Percentiles rank a stretch among this genome's conserved stretches.
phyloP scores from a whole-genome alignment of 2,888 invertebrate species.

The Drosophila meridionalis region DNA sequence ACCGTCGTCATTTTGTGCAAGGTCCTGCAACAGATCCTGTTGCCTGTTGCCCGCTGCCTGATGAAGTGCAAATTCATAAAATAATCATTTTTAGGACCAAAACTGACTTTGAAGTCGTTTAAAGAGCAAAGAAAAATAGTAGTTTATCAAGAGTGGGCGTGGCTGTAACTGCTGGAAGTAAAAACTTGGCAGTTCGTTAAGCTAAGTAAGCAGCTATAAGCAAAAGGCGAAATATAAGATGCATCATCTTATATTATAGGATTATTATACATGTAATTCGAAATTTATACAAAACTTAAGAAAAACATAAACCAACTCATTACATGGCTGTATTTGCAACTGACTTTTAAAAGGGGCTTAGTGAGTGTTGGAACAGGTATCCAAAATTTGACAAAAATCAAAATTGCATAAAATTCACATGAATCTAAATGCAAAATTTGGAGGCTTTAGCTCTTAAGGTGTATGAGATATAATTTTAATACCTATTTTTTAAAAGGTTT shows the following conservation, averaged over 20 bases:
- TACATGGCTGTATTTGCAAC: too few species aligned
- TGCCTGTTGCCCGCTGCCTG: slow-evolving; percentile 20
- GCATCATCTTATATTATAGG: neutral
- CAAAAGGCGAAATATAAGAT: neutral
- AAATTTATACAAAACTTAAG: neutral
- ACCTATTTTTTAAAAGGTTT: too few species aligned
- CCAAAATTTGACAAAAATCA: too few species aligned
- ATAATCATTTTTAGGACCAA: slow-evolving; percentile 52
- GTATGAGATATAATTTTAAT: too few species aligned
- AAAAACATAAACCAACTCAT: too few species aligned
- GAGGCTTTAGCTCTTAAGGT: too few species aligned
- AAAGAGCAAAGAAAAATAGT: neutral
- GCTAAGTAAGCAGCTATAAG: neutral
- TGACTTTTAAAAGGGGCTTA: too few species aligned
- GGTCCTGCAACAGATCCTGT: slow-evolving; percentile 22
- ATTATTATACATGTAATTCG: neutral
- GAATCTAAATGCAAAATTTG: too few species aligned
- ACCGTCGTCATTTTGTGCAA: slow-evolving; percentile 49
- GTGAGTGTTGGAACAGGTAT: too few species aligned
- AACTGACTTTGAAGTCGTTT: slow-evolving; percentile 40
- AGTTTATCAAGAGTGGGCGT: neutral
- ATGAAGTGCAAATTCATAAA: slow-evolving; percentile 67
- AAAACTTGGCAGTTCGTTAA: slow-evolving; percentile 4
- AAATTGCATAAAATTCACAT: too few species aligned
- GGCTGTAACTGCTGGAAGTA: neutral